Base-by-base conservation (phyloP, 2,113 vertebrate species). In the Desmodus rotundus region DNA sequence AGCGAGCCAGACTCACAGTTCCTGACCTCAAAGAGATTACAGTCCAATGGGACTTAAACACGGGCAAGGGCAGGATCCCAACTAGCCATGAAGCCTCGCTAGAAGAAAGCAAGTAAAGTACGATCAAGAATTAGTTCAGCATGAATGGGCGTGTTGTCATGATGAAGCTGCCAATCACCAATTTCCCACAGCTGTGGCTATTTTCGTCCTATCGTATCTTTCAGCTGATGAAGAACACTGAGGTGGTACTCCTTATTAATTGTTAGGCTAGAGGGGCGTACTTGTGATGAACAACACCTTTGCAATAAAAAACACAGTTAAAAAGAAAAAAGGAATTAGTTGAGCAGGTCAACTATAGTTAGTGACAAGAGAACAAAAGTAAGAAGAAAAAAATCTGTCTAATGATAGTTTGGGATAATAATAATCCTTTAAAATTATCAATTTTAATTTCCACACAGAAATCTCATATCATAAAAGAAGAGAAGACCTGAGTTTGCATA, bases 401-500 rank as follows among this genome's bases (percentile, higher is more conserved):
- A 83, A 1, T 50, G 73, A 68, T 43, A n/a, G 15, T n/a, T 92
- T 68, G 33, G 5, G 5, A 13, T 82, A 74, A 80, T 38, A 70
- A 50, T 2, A 1, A 16, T 73, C 38, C 28, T 28, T 68, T 74
- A 77, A 92, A 92, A 85, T 70, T n/a, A 33, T n/a, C 54, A 5
- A 16, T 85, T 96, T 87, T 85, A 61, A 72, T 92, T 95, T 95
- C 50, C 63, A 52, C 5, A 8, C 28, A 43, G 6, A 78, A 89
- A n/a, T 67, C 17, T 36, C 4, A 36, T 61, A 67, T 70, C 9
- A 47, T 36, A 54, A 68, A 90, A 85, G 5, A 83, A 61, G 24
- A 38, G 4, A 94, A 52, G 17, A 41, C 12, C 45, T 74, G 5
- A 88, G 3, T 19, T 86, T 9, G 14, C 20, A 5, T 33, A 65